Evolutionary conservation across 2,113 vertebrate species (phyloP).

Genomic region (Todiramphus saurophagus): DNA sequence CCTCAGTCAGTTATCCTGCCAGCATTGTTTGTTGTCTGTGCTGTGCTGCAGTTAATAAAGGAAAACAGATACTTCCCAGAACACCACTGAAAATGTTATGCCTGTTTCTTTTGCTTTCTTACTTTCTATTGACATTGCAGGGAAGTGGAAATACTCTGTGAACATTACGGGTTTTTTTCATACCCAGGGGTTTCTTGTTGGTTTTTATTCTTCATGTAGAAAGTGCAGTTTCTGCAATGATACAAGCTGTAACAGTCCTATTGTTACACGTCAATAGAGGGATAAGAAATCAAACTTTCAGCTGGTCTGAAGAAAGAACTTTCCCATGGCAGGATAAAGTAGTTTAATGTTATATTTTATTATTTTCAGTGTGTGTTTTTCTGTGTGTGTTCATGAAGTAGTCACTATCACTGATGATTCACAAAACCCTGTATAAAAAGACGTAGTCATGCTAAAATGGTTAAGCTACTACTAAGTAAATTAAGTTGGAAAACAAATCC

Average conservation of each 20-base stretch:
- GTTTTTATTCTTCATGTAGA: not conserved
- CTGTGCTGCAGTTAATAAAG: not conserved
- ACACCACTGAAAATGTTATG: not conserved
- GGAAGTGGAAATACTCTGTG: not conserved
- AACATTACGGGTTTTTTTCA: not conserved
- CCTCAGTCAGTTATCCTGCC: not conserved
- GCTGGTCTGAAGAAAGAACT: not conserved
- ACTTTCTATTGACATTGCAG: not conserved
- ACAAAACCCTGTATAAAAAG: not conserved
- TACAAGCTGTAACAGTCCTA: not conserved
- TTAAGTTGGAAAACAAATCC: not conserved
- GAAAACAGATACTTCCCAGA: not conserved
- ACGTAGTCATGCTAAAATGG: not conserved
- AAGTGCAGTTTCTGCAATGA: not conserved
- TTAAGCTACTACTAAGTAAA: not conserved
- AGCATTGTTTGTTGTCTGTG: accelerated
- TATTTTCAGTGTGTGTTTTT: not conserved
- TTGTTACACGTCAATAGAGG: not conserved
- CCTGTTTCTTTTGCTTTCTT: not conserved
- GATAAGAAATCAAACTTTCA: not conserved
- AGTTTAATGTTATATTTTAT: not conserved
- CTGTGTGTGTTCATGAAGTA: not conserved
- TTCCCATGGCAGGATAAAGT: not conserved
- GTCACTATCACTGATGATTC: not conserved
- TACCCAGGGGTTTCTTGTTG: not conserved